A percentile compares a stretch with the other conserved stretches of the same genome.
Conservation (phyloP, 2,888 invertebrate genomes). For the Calliphora vomitoria region DNA sequence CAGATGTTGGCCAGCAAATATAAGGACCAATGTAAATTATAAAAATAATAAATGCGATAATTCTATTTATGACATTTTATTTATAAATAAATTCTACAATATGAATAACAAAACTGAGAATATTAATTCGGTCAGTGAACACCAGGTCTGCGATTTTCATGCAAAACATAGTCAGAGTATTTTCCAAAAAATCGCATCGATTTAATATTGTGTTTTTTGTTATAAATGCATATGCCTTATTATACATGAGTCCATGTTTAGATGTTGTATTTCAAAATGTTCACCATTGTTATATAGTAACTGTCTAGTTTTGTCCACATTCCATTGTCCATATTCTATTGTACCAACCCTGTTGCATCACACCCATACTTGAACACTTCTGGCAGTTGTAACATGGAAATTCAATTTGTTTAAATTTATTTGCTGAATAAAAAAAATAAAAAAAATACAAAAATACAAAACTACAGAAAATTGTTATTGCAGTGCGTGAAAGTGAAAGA, state of each 20-base stretch:
- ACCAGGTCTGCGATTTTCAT: too few relatives aligned
- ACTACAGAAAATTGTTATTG: conserved; percentile 3
- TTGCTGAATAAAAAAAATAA: conserved; percentile 10
- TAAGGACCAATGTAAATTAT: neutral
- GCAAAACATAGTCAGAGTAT: too few relatives aligned
- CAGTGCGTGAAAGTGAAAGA: conserved; percentile 44
- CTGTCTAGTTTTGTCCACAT: neutral
- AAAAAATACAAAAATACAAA: neutral
- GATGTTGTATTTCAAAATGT: too few relatives aligned
- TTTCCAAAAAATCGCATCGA: too few relatives aligned
- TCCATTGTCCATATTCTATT: neutral
- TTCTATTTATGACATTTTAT: too few relatives aligned
- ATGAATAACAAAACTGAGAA: too few relatives aligned
- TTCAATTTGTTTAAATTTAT: conserved; percentile 48
- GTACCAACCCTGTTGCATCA: neutral
- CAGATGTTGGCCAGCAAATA: conserved; percentile 1
- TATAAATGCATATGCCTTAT: too few relatives aligned
- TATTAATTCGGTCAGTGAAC: too few relatives aligned
- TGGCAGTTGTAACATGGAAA: conserved; percentile 36
- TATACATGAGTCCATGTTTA: too few relatives aligned
- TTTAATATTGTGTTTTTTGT: too few relatives aligned
- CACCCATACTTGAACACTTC: neutral
- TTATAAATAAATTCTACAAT: too few relatives aligned
- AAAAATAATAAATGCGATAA: too few relatives aligned
- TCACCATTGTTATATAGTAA: neutral